Evolutionary conservation across 2,888 invertebrate species (phyloP).

Genomic region (Oligia strigilis): DNA sequence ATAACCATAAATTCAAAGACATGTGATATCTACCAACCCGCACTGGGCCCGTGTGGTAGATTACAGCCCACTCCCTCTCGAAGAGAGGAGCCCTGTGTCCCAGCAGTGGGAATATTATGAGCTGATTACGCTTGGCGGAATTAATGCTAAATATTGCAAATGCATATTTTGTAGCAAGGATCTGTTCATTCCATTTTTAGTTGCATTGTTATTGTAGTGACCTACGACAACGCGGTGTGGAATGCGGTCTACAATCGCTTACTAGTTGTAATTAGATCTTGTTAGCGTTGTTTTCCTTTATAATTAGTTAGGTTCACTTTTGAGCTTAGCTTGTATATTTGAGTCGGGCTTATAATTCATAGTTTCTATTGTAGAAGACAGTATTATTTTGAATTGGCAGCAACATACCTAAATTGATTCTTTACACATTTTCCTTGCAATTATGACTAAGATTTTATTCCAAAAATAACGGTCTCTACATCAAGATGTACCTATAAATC

Average conservation of each 20-base stretch:
- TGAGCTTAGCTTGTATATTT: constrained; percentile 8
- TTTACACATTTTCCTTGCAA: constrained; percentile 13
- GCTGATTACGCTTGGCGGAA: too few relatives aligned
- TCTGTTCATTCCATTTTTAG: not conserved
- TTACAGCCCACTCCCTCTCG: not conserved
- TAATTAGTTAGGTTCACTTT: constrained; percentile 6
- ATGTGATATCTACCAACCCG: not conserved
- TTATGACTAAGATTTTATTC: constrained; percentile 10
- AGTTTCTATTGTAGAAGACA: not conserved
- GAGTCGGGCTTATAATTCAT: not conserved
- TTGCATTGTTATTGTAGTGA: constrained; percentile 29
- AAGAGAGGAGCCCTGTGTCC: not conserved
- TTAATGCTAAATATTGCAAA: not conserved
- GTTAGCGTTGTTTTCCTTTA: constrained; percentile 21
- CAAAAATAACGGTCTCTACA: not conserved
- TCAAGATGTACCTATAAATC: constrained; percentile 11
- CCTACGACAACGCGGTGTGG: constrained; percentile 40
- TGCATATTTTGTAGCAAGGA: constrained; percentile 71
- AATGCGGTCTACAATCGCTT: constrained; percentile 21
- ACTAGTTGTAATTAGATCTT: constrained; percentile 35
- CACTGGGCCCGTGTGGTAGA: not conserved
- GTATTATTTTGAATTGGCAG: not conserved
- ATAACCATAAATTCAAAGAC: too few relatives aligned
- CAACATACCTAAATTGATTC: not conserved
- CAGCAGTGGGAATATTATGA: not conserved